These are phyloP conservation scores for Calliopum simillimum DNA, from an alignment of 2,888 invertebrate species.

Conservation along the genomic window DNA sequence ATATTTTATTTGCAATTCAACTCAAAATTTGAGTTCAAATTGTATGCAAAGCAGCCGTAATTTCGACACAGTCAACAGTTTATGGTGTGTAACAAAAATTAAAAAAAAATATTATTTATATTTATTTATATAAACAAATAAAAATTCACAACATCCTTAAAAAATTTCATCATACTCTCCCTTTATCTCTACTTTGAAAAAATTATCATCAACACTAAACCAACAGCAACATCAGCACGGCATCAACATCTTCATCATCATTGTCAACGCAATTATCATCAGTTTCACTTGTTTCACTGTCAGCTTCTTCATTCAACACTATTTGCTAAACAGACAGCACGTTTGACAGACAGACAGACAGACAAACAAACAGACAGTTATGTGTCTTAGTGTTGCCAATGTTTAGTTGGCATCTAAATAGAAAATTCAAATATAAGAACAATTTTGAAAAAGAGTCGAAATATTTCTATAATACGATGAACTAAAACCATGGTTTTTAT, in stretches of 20 bases:
- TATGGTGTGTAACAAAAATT: constrained; percentile 50
- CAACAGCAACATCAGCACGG: neutral
- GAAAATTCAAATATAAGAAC: no score
- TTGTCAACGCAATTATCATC: constrained; percentile 42
- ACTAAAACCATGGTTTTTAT: no score
- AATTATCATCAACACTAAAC: constrained; percentile 12
- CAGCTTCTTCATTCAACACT: neutral
- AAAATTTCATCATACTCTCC: neutral
- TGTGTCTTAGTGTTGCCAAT: no score
- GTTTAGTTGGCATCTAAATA: no score
- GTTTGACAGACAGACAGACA: no score
- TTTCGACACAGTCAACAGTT: constrained; percentile 34
- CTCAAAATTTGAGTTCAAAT: no score
- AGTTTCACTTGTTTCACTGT: constrained; percentile 33
- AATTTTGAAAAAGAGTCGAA: no score
- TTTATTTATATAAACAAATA: neutral
- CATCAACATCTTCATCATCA: constrained; percentile 8
- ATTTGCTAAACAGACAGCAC: no score
- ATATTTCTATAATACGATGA: no score
- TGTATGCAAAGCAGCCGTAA: no score
- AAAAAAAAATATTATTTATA: neutral
- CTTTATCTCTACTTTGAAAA: neutral
- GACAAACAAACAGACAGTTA: no score
- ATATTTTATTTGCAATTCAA: no score
- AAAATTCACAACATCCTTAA: neutral